These are phyloP conservation scores for Epinephelus malabaricus DNA, from an alignment of 2,797 vertebrate species.

Conservation along the genomic window DNA sequence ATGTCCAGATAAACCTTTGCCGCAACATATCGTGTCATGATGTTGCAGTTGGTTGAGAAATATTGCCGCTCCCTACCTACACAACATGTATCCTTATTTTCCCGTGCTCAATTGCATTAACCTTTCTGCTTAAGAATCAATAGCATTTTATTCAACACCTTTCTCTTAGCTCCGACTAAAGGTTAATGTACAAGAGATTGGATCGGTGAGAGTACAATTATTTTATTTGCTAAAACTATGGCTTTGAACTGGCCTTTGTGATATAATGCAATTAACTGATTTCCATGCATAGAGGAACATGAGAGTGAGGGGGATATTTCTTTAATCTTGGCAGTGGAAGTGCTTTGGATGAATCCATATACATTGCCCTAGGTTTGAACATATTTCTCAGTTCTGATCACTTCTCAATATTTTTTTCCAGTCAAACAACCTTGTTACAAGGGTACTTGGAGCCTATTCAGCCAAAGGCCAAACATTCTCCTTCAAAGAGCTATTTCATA, in stretches of 20 bases:
- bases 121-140: conserved; percentile 72
- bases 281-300: conserved; percentile 49
- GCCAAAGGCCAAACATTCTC: conserved; percentile 52
- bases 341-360: conserved; percentile 49
- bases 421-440: conserved; percentile 66
- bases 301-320: neutral
- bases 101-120: conserved; percentile 61
- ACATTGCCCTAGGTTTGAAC: conserved; percentile 46
- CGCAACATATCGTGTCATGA: neutral
- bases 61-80: conserved; percentile 13
- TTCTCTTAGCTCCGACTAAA: conserved; percentile 66
- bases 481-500: conserved; percentile 46
- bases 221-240: conserved; percentile 49
- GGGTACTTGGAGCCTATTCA: conserved; percentile 54
- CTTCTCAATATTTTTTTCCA: conserved; percentile 33
- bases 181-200: conserved; percentile 77
- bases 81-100: conserved; percentile 52
- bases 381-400: conserved; percentile 41
- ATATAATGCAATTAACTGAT: conserved; percentile 58
- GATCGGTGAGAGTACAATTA: conserved; percentile 65
- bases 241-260: conserved; percentile 55
- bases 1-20: conserved; percentile 3
- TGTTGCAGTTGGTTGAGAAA: conserved; percentile 10
- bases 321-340: conserved; percentile 44
- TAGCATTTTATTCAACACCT: conserved; percentile 70